A percentile compares a stretch with the other conserved stretches of the same genome.
Conservation (phyloP, 2,797 vertebrate species). For the Manis pentadactyla region DNA sequence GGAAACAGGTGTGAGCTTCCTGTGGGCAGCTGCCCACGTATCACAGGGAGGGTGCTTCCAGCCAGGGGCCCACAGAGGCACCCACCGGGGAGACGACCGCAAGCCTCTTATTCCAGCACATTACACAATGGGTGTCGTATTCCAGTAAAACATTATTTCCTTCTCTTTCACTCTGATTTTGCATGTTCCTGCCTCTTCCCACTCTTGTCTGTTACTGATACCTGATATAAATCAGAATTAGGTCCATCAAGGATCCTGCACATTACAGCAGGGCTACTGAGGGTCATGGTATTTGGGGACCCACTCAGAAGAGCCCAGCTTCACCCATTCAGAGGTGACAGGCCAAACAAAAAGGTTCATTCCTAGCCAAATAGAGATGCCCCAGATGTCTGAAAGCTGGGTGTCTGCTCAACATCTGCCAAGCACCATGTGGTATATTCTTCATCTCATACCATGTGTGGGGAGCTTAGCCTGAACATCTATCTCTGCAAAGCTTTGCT, state of each 20-base stretch:
- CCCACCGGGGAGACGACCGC: too few species aligned
- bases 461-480: too few species aligned
- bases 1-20: slow-evolving; percentile 83
- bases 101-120: too few species aligned
- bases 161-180: not conserved
- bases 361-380: not conserved
- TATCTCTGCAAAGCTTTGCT: not conserved
- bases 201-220: too few species aligned
- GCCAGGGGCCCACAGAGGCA: not conserved
- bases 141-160: not conserved
- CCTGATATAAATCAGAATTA: not conserved
- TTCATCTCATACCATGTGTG: not conserved
- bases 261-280: not conserved
- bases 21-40: slow-evolving; percentile 46
- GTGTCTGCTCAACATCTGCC: too few species aligned
- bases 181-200: not conserved
- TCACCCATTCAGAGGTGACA: not conserved
- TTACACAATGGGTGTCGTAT: too few species aligned
- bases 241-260: too few species aligned
- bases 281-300: too few species aligned
- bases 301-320: not conserved
- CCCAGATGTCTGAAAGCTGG: not conserved
- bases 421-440: too few species aligned
- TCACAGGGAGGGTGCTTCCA: not conserved
- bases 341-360: too few species aligned